Evolutionary conservation across 92 coral and sea anemone species (phyloP), one percentile per base, ranked within the genome.

Genomic region (Anthopleura xanthogrammica): DNA sequence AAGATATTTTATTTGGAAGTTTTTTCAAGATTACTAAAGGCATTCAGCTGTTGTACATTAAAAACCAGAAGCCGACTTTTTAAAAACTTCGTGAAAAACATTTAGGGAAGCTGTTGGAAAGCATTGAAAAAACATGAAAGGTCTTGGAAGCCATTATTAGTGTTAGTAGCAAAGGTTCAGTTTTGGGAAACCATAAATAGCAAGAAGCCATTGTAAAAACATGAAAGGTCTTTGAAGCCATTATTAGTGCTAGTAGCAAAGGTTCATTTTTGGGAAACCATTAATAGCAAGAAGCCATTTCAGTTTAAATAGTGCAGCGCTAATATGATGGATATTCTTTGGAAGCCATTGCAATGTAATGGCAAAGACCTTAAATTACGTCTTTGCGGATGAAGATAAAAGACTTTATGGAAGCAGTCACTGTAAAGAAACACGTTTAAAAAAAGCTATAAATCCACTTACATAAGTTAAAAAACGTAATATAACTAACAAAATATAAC

Each of bases 311-410:
- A 16, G 36, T 62, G 70, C 70, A 62, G 70, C 17, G 70, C 36
- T 0, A 1, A 14, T 62, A 62, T 22, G 7, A 19, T 19, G 10
- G 10, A 20, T 6, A 62, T 19, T 19, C 29, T 22, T 64, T 64
- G 72, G 10, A 64, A 64, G 72, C 72, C 72, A 64, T 22, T 64
- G 72, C 41, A 64, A 64, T 64, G 72, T 64, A 17, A 64, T 20
- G 29, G 36, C 16, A 3, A 68, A 68, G 16, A 36, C 14, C 58
- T 29, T 29, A 29, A 29, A 29, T 29, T 29, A 29, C 36, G 36
- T 29, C 36, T 54, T 54, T 14, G 11, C 58, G 11, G 58, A 54
- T 54, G 58, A 2, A 14, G 16, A 54, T 0, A 54, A 54, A 54
- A 62, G 17, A 19, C 19, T 60, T 60, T 60, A 16, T 60, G 7